Percentiles rank a stretch among this genome's conserved stretches.
These are phyloP conservation scores for Regulus satrapa DNA, from an alignment of 2,113 vertebrate species.

Conservation along the genomic window DNA sequence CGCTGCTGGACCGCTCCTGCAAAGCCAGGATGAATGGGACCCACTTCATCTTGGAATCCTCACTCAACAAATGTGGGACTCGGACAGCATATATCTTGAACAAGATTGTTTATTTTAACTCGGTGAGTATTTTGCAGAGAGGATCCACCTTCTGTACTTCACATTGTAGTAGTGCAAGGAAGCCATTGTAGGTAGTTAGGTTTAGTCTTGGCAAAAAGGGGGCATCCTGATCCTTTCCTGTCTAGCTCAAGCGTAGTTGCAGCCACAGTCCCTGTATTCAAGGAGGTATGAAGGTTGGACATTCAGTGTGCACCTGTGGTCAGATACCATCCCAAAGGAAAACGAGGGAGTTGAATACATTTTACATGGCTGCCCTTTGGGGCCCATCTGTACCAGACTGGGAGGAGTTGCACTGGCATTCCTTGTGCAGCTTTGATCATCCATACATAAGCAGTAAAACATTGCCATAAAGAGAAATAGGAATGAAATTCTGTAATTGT, in stretches of 20 bases:
- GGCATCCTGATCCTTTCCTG: neutral
- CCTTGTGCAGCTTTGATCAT: neutral
- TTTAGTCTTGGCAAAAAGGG: neutral
- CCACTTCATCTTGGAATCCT: slow-evolving; percentile 90
- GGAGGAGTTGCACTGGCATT: neutral
- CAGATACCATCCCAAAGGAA: neutral
- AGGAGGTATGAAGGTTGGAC: neutral
- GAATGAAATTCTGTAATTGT: neutral
- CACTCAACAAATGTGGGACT: slow-evolving; percentile 82
- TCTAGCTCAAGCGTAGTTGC: neutral
- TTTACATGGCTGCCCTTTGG: neutral
- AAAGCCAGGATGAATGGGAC: slow-evolving; percentile 87
- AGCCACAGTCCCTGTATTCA: neutral
- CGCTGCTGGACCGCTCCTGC: slow-evolving; percentile 85
- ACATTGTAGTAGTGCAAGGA: neutral
- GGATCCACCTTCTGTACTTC: neutral
- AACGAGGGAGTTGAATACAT: neutral
- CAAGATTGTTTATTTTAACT: slow-evolving; percentile 83
- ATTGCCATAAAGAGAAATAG: neutral
- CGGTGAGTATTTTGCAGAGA: slow-evolving; percentile 76
- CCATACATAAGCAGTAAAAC: neutral
- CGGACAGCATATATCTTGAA: slow-evolving; percentile 45
- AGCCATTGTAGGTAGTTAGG: neutral
- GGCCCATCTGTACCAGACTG: neutral
- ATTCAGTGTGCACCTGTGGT: neutral